Base-by-base conservation (phyloP, 2,888 invertebrate species). In the Dolomedes plantarius region DNA sequence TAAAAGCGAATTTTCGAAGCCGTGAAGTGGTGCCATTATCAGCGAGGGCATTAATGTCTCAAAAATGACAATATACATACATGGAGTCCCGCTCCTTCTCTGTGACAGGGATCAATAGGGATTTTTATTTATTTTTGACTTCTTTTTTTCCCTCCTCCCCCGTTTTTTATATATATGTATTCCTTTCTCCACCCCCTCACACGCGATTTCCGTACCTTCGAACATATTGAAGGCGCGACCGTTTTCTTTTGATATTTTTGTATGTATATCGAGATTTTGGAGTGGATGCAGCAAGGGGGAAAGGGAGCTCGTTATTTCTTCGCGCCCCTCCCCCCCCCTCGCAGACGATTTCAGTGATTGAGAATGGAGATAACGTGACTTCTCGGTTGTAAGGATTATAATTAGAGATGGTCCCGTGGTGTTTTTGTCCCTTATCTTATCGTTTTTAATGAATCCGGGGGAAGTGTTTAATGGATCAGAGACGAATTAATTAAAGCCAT, bases 1-100 rank as follows among this genome's bases (percentile, higher is more conserved):
- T 85, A 77, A 85, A 85, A 73, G 85, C 77, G 77, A 78, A 85
- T 85, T 78, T 73, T 56, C 56, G 77, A 72, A 78, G 78, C 85
- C 76, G 75, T 78, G 85, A 85, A 78, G 78, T 85, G 78, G 77
- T 56, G 68, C 77, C 85, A 85, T 85, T 85, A 85, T 85, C 85
- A 78, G 62, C 29, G 23, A 39, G 36, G 73, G 85, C 85, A 85
- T 85, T 85, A 85, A 85, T 85, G 85, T 78, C 85, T 78, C 78
- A 85, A 78, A 85, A 73, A 85, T 85, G 85, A 85, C 85, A 85
- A 85, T 85, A 85, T 85, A 85, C 85, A 78, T 85, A 73, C 73
- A 77, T 73, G 73, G 46, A 77, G 73, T 65, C 85, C 77, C 56
- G 6, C 64, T 75, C 74, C 39, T 46, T 46, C 74, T 62, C 75